phyloP scores from a whole-genome alignment of 2,113 vertebrate genomes.

The Cephalophus harveyi region DNA sequence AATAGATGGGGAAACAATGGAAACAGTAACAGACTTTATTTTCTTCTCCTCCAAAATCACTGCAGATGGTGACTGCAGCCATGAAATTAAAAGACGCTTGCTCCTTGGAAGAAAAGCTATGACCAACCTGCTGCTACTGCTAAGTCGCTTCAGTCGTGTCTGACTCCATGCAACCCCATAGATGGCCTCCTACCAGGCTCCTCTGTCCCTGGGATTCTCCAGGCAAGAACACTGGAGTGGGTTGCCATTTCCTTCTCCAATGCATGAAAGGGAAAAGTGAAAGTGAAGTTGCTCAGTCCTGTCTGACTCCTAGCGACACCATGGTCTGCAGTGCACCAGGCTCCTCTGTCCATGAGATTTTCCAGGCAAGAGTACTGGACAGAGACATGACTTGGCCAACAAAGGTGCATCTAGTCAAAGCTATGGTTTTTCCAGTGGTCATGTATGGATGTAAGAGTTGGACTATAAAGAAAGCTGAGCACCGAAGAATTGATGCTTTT shows the following conservation, averaged over 20 bases:
- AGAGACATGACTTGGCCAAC: not conserved
- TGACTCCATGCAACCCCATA: too few relatives aligned
- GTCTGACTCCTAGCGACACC: too few relatives aligned
- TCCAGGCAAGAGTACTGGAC: too few relatives aligned
- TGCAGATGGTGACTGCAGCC: not conserved
- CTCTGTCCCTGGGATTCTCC: too few relatives aligned
- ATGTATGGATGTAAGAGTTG: not conserved
- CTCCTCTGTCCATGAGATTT: too few relatives aligned
- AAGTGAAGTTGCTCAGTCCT: too few relatives aligned
- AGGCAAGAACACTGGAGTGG: too few relatives aligned
- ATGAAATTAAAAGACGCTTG: not conserved
- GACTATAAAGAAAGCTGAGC: not conserved
- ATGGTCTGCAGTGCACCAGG: too few relatives aligned
- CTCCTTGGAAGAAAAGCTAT: not conserved
- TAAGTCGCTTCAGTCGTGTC: too few relatives aligned
- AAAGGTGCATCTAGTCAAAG: not conserved
- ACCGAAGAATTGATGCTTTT: not conserved
- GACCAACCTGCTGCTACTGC: not conserved
- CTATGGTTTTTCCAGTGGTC: not conserved
- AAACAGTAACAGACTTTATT: not conserved
- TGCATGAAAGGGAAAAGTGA: too few relatives aligned
- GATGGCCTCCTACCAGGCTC: too few relatives aligned
- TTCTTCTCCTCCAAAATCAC: not conserved
- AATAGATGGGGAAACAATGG: not conserved
- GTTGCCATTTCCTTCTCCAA: too few relatives aligned